Base-by-base conservation (phyloP, 53 echinoderm and acorn worm species). In the Henricia sp. region DNA sequence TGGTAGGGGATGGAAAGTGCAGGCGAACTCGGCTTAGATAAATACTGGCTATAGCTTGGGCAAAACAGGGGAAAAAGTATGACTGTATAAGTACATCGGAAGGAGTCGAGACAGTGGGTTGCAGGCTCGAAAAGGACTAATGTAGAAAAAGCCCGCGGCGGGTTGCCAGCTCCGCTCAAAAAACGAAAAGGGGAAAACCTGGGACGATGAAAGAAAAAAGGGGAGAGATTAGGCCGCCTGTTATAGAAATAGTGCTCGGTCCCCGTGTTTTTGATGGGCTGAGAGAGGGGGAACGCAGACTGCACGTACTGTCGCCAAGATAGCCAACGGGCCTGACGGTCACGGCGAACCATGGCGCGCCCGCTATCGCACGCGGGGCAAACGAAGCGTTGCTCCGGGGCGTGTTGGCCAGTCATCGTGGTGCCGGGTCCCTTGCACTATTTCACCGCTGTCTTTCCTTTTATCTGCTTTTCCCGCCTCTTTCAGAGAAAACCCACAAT, bases 1-100 rank as follows among this genome's bases (percentile, higher is more conserved):
- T 24, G 52, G 37, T 6, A 5, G 77, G 38, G 58, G 32, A 17
- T 36, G 19, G 9, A 74, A 77, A 77, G 77, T 77, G 29, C 77
- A 77, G 32, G 77, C 77, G 77, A 77, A 77, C 77, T 77, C 60
- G 53, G 53, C 60, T 41, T 59, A 77, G 60, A 44, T 60, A 77
- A 77, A 77, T 77, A 77, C 34, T 54, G 55, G 74, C 26, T 56
- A 14, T 37, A 16, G 40, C 3, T 16, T 71, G 24, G 42, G 40
- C 1, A 27, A 9, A 27, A 34, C 17, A 48, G 77, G 28, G n/a
- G 77, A 30, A 39, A 21, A 27, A 32, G 10, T 20, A 37, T 39
- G 43, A 36, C 76, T 76, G 57, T 19, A 14, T 41, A 17, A 43
- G 60, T 58, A 37, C 56, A 53, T 42, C 40, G 46, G 70, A 28